phyloP scores from a whole-genome alignment of 2,888 invertebrate genomes.

The Melanchra persicariae region DNA sequence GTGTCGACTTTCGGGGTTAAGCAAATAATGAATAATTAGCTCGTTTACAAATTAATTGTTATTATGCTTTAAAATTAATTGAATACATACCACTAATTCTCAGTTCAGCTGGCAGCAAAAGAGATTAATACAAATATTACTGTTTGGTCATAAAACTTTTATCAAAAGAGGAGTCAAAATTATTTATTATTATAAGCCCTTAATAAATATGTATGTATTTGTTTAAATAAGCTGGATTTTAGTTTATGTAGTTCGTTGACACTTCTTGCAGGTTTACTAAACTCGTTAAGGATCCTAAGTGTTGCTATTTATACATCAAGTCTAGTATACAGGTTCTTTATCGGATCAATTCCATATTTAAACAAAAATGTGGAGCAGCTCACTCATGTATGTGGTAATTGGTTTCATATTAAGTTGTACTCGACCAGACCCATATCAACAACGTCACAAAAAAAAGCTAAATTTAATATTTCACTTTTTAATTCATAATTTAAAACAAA shows the following conservation, averaged over 20 bases:
- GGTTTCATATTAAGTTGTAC: constrained; percentile 55
- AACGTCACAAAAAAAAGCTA: constrained; percentile 38
- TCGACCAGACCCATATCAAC: constrained; percentile 39
- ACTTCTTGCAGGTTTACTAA: constrained; percentile 4
- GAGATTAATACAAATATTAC: constrained; percentile 60
- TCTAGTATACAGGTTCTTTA: constrained; percentile 41
- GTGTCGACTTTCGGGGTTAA: not conserved
- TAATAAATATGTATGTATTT: not conserved
- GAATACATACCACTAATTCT: constrained; percentile 60
- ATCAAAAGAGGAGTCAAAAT: constrained; percentile 25
- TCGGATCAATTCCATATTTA: constrained; percentile 53
- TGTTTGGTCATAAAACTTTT: constrained; percentile 47
- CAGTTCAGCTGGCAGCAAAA: constrained; percentile 63
- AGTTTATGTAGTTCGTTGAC: constrained; percentile 10
- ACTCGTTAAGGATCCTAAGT: constrained; percentile 25
- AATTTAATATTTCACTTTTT: constrained; percentile 66
- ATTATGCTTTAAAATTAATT: constrained; percentile 49
- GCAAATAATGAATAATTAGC: constrained; percentile 4
- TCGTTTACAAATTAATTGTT: constrained; percentile 17
- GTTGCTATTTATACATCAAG: constrained; percentile 31
- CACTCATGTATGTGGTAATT: constrained; percentile 51
- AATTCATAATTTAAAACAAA: constrained; percentile 65
- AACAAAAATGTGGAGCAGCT: constrained; percentile 46
- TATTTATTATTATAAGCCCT: constrained; percentile 15
- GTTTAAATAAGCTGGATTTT: constrained; percentile 4